phyloP scores from a whole-genome alignment of 2,797 vertebrate genomes.

The Helicolenus hilgendorfi region DNA sequence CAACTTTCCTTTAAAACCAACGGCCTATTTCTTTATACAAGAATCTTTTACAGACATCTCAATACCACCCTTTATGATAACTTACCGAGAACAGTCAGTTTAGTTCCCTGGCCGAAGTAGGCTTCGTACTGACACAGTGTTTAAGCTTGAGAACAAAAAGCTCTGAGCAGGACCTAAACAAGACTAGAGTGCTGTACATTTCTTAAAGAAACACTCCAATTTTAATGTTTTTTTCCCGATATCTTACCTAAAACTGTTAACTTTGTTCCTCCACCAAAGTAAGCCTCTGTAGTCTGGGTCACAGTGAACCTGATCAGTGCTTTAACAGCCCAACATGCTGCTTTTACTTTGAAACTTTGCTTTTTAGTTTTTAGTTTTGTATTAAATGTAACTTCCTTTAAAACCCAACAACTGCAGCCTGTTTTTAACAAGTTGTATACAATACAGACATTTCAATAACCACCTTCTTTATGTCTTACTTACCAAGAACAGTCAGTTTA shows the following conservation, averaged over 20 bases:
- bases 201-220: neutral
- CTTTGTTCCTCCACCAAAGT: constrained; percentile 84
- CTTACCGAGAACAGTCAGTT: neutral
- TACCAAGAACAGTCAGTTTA: neutral
- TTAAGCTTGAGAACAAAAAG: neutral
- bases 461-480: neutral
- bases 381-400: neutral
- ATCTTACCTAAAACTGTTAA: constrained; percentile 87
- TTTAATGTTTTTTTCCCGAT: accelerated
- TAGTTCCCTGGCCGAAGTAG: neutral
- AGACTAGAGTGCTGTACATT: neutral
- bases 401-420: neutral
- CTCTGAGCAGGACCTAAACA: neutral
- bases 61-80: neutral
- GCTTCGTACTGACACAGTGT: too few species aligned
- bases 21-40: neutral
- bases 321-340: neutral
- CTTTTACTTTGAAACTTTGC: neutral
- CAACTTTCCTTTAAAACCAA: too few species aligned
- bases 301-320: constrained; percentile 58
- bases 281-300: constrained; percentile 43
- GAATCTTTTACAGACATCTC: neutral
- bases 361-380: too few species aligned
- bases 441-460: neutral
- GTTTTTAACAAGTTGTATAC: neutral